Conservation (phyloP, 1,140 invertebrate genomes). For the Papilio dardanus region DNA sequence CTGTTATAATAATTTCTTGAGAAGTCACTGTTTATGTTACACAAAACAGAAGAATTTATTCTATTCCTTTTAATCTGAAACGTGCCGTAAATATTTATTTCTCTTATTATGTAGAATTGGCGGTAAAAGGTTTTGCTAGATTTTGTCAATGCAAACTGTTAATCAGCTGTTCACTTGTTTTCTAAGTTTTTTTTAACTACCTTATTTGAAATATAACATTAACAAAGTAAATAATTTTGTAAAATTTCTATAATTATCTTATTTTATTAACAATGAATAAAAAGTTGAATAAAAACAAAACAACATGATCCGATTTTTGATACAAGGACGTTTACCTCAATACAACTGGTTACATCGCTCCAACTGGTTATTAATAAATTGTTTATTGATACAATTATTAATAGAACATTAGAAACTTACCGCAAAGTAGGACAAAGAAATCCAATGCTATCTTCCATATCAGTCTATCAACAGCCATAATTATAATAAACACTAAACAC, state of each 20-base stretch:
- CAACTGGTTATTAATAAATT: not conserved
- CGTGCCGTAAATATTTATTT: too few species aligned
- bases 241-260: too few species aligned
- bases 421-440: conserved; percentile 58
- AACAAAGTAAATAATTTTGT: not conserved
- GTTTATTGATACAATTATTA: not conserved
- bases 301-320: not conserved
- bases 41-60: too few species aligned
- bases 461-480: conserved; percentile 62
- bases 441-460: conserved; percentile 71
- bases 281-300: not conserved
- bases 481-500: conserved; percentile 26
- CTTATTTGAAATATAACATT: not conserved
- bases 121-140: not conserved
- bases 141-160: not conserved
- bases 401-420: conserved; percentile 52
- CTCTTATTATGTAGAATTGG: not conserved
- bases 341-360: not conserved
- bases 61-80: too few species aligned
- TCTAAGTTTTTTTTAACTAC: not conserved
- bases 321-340: conserved; percentile 5
- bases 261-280: not conserved
- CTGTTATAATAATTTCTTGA: too few species aligned
- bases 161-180: not conserved
- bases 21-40: too few species aligned